Base-by-base conservation (phyloP, 2,113 vertebrate genomes). In the Condylura cristata region DNA sequence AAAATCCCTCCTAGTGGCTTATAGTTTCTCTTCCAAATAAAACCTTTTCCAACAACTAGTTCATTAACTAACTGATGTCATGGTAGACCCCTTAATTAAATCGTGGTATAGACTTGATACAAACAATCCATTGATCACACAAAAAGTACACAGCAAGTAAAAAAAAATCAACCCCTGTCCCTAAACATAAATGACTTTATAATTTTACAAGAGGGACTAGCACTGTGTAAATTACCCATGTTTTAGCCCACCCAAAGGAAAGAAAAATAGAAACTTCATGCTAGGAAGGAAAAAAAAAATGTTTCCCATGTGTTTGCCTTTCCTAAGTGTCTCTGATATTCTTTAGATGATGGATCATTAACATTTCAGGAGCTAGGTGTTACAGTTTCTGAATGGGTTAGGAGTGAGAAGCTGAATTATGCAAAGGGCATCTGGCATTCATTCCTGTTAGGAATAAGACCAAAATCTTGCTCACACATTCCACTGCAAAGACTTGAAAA, bases 41-140 rank as follows among this genome's bases (percentile, higher is more conserved):
- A 93, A 75, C 8, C 44, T 32, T 85, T 41, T 46, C 17, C 18
- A 7, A 70, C 39, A 65, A 65, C 32, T 24, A 68, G 71, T 18
- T 41, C 90, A 58, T 91, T 90, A 17, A 87, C 76, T 88, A 90
- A 92, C 92, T 72, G 87, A 93, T 65, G 71, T 17, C 71, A 91
- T 30, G 16, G 41, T 44, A 39, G 34, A 74, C 26, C 16, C 30
- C 32, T 82, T 89, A 44, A 65, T 78, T 65, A 71, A 90, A 32
- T 80, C 60, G 72, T 51, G 30, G 39, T 48, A 71, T 16, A 74
- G 44, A 34, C 28, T 37, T 37, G 66, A 94, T 46, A 86, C 72
- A 86, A 94, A 93, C 85, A 72, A 83, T 78, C 53, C 2, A 34
- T 8, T 30, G 53, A 61, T 90, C 71, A 85, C 28, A 89, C n/a